Evolutionary conservation across 2,888 invertebrate genomes (phyloP), one percentile per base, ranked within the genome.

Genomic region (Microplitis deprimator): DNA sequence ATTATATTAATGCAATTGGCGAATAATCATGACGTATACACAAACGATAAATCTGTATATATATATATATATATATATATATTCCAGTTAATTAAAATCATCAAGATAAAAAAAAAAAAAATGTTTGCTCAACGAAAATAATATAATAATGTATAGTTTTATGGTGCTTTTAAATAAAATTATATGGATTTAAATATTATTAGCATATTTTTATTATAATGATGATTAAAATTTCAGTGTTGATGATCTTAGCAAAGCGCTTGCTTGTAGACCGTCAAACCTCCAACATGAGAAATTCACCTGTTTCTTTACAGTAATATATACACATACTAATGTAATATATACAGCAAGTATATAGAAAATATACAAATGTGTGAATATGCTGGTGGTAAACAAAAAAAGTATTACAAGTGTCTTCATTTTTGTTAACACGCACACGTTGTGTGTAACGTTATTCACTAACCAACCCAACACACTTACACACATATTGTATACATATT

Each of bases 341-440:
- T 50, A 8, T 5, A 50, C 50, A 13, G 13, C 4, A 50, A 13
- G 13, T 50, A 8, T 50, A 50, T 41, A 41, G 50, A 50, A 13
- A 50, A 50, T 50, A 50, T 50, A 50, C 13, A 50, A 50, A 50
- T 50, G 50, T 50, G 50, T 50, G 50, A 50, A 50, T 50, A 50
- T 50, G 10, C 50, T 50, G 50, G 13, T 13, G 50, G 50, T 50
- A 50, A 67, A 72, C 39, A 68, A 69, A 71, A 75, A 62, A 80
- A 50, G 50, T 50, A 13, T 50, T 50, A 50, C 50, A 50, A 50
- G 50, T 50, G 50, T 50, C 50, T 50, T 50, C 50, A 50, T 50
- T 50, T 50, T 50, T 50, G 50, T 50, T 8, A 50, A 50, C 50
- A 50, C 50, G 50, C 50, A 50, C 50, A 50, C 50, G 50, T 13